Evolutionary conservation across 2,797 vertebrate genomes (phyloP).

Genomic region (Notolepis coatsorum): DNA sequence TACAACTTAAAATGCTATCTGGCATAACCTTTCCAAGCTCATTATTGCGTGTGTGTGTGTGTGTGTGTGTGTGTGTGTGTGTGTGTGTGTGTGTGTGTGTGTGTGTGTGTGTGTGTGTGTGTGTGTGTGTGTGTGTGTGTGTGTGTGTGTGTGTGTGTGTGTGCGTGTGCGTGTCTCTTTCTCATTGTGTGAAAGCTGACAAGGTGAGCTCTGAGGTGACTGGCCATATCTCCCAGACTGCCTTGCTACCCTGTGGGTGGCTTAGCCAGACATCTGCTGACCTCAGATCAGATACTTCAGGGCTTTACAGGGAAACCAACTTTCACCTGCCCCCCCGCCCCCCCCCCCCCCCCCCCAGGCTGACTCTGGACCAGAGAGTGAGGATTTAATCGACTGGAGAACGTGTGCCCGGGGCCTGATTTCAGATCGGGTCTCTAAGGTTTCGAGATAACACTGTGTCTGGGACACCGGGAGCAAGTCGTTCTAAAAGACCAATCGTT

Average conservation of each 20-base stretch:
- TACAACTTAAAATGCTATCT: too few relatives aligned
- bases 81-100: too few relatives aligned
- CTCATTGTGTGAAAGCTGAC: slow-evolving; percentile 48
- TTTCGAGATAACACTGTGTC: slow-evolving; percentile 50
- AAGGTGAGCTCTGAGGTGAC: slow-evolving; percentile 66
- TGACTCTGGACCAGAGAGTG: slow-evolving; percentile 48
- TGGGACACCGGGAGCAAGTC: slow-evolving; percentile 39
- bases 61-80: too few relatives aligned
- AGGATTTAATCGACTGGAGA: slow-evolving; percentile 59
- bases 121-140: too few relatives aligned
- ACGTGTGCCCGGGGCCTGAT: slow-evolving; percentile 38
- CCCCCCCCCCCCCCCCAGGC: slow-evolving; percentile 32
- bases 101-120: too few relatives aligned
- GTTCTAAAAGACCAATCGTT: slow-evolving; percentile 10
- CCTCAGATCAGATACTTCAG: slow-evolving; percentile 55
- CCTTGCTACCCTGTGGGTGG: slow-evolving; percentile 53
- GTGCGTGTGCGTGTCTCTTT: too few relatives aligned
- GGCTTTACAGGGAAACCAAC: too few relatives aligned
- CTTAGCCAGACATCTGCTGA: slow-evolving; percentile 64
- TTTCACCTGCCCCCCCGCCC: too few relatives aligned
- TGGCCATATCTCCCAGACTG: slow-evolving; percentile 56
- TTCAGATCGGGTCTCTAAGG: slow-evolving; percentile 42
- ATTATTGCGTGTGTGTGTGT: too few relatives aligned
- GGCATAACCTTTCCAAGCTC: too few relatives aligned
- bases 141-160: too few relatives aligned